These are phyloP conservation scores for Parus major DNA, from an alignment of 2,113 vertebrate species.

Conservation along the genomic window DNA sequence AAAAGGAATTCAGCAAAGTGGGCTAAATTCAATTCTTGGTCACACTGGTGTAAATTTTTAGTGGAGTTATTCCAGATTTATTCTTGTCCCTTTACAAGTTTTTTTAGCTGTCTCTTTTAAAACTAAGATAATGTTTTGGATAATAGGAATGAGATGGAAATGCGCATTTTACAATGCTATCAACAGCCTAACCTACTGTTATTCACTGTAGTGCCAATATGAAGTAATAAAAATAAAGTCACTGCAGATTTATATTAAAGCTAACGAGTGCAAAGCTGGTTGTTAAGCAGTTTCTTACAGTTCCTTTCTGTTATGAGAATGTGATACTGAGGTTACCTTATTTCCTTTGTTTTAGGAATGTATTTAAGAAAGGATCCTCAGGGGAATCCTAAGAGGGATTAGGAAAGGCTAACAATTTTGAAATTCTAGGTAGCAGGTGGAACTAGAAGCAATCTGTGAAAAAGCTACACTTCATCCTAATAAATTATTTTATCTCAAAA, in stretches of 20 bases:
- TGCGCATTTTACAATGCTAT: neutral
- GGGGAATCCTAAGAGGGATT: neutral
- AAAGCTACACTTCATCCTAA: neutral
- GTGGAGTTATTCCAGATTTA: neutral
- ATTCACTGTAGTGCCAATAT: neutral
- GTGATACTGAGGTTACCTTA: neutral
- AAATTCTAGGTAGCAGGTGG: neutral
- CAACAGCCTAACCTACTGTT: neutral
- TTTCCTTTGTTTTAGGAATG: neutral
- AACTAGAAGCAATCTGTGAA: neutral
- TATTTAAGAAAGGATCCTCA: neutral
- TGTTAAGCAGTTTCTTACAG: neutral
- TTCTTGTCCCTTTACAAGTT: neutral
- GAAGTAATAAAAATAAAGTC: neutral
- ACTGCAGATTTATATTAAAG: neutral
- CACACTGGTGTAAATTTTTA: neutral
- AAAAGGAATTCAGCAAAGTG: slow-evolving; percentile 3
- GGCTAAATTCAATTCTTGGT: neutral
- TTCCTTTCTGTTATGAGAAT: neutral
- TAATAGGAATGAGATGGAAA: neutral
- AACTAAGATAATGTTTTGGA: neutral
- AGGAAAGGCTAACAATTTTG: neutral
- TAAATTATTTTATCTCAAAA: slow-evolving; percentile 15
- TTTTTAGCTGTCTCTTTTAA: neutral
- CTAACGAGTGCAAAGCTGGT: neutral